Base-by-base conservation (phyloP, 2,797 vertebrate genomes). In the Echeneis naucrates region DNA sequence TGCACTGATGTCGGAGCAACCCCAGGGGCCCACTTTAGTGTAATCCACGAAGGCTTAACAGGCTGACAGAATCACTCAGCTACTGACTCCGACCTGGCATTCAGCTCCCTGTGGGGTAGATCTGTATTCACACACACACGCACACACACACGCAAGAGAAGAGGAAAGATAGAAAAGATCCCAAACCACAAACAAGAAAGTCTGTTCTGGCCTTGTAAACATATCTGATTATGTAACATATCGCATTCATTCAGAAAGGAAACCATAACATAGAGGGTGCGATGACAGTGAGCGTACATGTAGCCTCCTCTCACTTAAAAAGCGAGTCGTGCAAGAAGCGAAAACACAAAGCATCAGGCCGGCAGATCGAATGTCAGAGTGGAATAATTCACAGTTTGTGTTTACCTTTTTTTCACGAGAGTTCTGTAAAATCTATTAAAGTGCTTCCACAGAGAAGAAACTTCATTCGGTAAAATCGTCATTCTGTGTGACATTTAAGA, bases 61-160 rank as follows among this genome's bases (percentile, higher is more conserved):
- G 80, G 67, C 85, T 91, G 91, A 92, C 89, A 92, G 88, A 78
- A 90, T 90, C 88, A 89, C 78, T 92, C 91, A 90, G 81, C 89
- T 90, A 79, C 87, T 85, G 83, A 64, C 77, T 87, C 80, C 86
- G 83, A 89, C 90, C 87, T 83, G 86, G 89, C 75, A 87, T 71
- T 82, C 64, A 75, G 74, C 80, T 82, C 77, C 76, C 63, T 81
- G 85, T 87, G 81, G 75, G 79, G 80, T 78, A 87, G 42, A 67
- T 32, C 54, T 40, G 47, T 52, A 68, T 68, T 72, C 58, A 62
- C 74, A 64, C 76, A 70, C 66, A 69, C 55, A 60, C n/a, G n/a
- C n/a, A n/a, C n/a, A n/a, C n/a, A n/a, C n/a, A n/a, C 53, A 77
- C 58, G 58, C 53, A 27, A 67, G 51, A 79, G 58, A 55, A 52